Base-by-base conservation (phyloP, 2,797 vertebrate genomes). In the Danio choprae region DNA sequence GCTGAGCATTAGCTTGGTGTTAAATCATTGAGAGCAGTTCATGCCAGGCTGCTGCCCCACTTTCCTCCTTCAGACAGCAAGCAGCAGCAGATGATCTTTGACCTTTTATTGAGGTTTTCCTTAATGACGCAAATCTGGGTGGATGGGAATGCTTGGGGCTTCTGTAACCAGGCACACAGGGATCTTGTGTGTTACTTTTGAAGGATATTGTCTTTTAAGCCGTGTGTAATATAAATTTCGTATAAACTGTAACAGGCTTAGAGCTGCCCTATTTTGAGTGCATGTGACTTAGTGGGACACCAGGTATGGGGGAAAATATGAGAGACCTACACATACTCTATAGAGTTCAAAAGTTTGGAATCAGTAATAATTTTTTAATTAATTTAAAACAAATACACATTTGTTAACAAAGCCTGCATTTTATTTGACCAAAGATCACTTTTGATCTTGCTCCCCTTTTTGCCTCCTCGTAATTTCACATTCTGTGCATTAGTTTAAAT, bases 281-380 rank as follows among this genome's bases (percentile, higher is more conserved):
- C 46, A 62, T 63, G 40, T 53, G 56, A 62, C 77, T 71, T 93
- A 60, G n/a, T 79, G 38, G 46, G 46, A 40, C 77, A 71, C 15
- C 40, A 20, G 8, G 55, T 62, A 70, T 18, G 60, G 20, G 5
- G 9, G 12, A 13, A 69, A 20, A 58, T n/a, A 10, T 40, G 5
- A 15, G 11, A 46, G 40, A 67, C n/a, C 36, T 41, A 20, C 29
- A 51, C 29, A 38, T 7, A 51, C 10, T n/a, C 67, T n/a, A n/a
- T n/a, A n/a, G 11, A 7, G 12, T 18, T 29, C 48, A 53, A 51
- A 64, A 3, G 15, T 50, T 55, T 55, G 38, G 15, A 46, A 29
- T 58, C 40, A 22, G 8, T 59, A 9, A 29, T 44, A 15, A n/a
- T n/a, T 60, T 60, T 56, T 5, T 11, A 5, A 22, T 62, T 29